Conservation (phyloP, 2,113 vertebrate species). For the Bos taurus region DNA sequence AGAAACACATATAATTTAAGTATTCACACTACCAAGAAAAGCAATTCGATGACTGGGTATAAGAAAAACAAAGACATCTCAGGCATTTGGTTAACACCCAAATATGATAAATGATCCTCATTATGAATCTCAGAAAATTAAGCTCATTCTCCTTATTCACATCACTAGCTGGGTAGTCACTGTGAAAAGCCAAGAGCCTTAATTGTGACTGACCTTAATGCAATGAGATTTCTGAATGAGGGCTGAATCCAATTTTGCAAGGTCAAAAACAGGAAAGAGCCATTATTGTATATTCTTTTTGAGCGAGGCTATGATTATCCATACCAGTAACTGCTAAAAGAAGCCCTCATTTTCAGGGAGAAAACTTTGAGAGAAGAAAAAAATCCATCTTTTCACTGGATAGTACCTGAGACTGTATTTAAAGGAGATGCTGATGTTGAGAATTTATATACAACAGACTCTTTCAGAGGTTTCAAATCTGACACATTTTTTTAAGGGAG, state of each 20-base stretch:
- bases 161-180: neutral
- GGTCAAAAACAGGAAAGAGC: neutral
- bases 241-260: neutral
- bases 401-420: neutral
- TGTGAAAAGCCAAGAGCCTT: neutral
- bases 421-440: neutral
- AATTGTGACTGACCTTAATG: neutral
- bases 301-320: neutral
- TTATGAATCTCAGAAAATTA: neutral
- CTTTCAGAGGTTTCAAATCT: neutral
- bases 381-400: neutral
- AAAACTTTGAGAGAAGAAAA: neutral
- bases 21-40: neutral
- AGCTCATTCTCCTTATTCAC: neutral
- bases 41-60: neutral
- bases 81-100: neutral
- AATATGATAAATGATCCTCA: neutral
- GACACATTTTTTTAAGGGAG: neutral
- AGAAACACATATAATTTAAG: neutral
- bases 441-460: neutral
- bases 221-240: neutral
- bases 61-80: neutral
- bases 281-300: neutral
- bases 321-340: neutral
- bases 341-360: neutral